A percentile compares a stretch with the other conserved stretches of the same genome.
Conservation (phyloP, 2,113 vertebrate species). For the Otus sunia region DNA sequence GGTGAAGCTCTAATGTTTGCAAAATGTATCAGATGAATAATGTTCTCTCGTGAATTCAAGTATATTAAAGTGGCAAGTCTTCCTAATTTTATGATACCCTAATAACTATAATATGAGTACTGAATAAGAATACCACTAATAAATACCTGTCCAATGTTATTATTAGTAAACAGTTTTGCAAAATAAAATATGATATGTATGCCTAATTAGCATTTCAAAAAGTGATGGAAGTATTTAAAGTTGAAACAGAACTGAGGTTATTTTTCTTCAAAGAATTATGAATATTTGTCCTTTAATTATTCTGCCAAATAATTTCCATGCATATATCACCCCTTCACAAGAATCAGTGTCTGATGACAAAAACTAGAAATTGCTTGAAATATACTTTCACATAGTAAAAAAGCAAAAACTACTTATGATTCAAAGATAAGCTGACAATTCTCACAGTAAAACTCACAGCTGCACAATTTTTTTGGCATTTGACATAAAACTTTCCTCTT, state of each 20-base stretch:
- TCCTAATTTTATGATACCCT: constrained; percentile 53
- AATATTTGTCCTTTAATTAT: background rate
- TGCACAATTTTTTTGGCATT: background rate
- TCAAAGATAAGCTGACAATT: background rate
- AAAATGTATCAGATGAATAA: constrained; percentile 51
- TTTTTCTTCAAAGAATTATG: background rate
- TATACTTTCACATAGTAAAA: background rate
- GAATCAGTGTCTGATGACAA: background rate
- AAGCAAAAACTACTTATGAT: background rate
- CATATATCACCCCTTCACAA: background rate
- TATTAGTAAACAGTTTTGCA: constrained; percentile 30
- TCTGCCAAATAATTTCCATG: background rate
- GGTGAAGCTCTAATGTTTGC: constrained; percentile 32
- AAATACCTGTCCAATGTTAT: constrained; percentile 20
- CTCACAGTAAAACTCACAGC: background rate
- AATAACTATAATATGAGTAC: constrained; percentile 18
- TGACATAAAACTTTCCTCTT: background rate
- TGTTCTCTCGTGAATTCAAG: constrained; percentile 36
- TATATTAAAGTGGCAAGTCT: constrained; percentile 5
- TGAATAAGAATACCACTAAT: constrained; percentile 27
- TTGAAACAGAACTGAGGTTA: background rate
- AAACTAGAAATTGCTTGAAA: background rate
- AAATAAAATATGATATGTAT: background rate
- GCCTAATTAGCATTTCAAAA: background rate
- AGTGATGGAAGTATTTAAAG: background rate